Percentiles rank a stretch among this genome's conserved stretches.
These are phyloP conservation scores for Bombus pyrosoma DNA, from an alignment of 1,140 invertebrate species.

Conservation along the genomic window DNA sequence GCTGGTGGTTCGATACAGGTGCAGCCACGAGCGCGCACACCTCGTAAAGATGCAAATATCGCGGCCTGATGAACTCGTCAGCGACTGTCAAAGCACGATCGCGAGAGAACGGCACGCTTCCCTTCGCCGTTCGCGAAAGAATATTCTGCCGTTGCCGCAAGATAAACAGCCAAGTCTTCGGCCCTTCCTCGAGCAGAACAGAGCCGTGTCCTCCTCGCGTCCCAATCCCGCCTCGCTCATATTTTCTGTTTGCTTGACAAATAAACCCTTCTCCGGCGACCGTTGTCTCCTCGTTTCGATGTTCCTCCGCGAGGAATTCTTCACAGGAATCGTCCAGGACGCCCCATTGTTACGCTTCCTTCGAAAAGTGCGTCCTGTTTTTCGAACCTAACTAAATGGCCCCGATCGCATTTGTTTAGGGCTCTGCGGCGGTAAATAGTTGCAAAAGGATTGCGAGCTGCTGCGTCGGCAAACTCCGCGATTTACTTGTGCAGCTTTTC, in stretches of 20 bases:
- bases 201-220: neutral
- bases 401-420: conserved; percentile 25
- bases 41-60: conserved; percentile 80
- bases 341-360: conserved; percentile 32
- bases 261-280: conserved; percentile 69
- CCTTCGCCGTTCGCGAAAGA: conserved; percentile 59
- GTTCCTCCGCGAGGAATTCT: conserved; percentile 10
- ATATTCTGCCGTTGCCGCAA: conserved; percentile 70
- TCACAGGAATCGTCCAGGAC: conserved; percentile 25
- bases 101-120: conserved; percentile 62
- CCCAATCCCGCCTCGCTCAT: conserved; percentile 52
- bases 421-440: neutral
- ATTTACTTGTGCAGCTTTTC: neutral
- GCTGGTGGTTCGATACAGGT: conserved; percentile 67
- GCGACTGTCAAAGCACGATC: conserved; percentile 76
- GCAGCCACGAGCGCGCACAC: conserved; percentile 55
- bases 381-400: neutral
- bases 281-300: conserved; percentile 7
- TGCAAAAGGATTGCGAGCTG: no score
- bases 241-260: conserved; percentile 78
- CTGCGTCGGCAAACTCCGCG: neutral
- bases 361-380: neutral
- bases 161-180: conserved; percentile 66
- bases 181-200: conserved; percentile 39
- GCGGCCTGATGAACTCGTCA: conserved; percentile 74